Evolutionary conservation across 2,888 invertebrate genomes (phyloP).

Genomic region (Formica aserva): DNA sequence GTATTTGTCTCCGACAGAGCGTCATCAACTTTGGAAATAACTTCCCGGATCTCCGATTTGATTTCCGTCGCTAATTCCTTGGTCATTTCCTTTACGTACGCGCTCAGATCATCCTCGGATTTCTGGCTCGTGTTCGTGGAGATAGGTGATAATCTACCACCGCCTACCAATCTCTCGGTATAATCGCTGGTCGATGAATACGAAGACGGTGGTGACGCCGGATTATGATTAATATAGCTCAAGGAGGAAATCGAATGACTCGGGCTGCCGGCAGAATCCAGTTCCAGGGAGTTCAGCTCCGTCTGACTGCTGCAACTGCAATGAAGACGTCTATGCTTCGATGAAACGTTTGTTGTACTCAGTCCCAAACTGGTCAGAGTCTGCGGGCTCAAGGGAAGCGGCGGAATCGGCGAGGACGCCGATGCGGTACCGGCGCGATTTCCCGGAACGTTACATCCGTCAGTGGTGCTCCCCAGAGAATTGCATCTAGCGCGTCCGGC

Average conservation of each 20-base stretch:
- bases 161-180: slow-evolving; percentile 70
- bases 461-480: slow-evolving; percentile 87
- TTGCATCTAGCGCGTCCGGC: slow-evolving; percentile 88
- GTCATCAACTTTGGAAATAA: slow-evolving; percentile 93
- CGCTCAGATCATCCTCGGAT: slow-evolving; percentile 89
- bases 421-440: slow-evolving; percentile 66
- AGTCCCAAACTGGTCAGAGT: slow-evolving; percentile 89
- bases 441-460: slow-evolving; percentile 59
- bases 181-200: slow-evolving; percentile 72
- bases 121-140: slow-evolving; percentile 78
- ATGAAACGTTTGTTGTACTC: slow-evolving; percentile 86
- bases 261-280: slow-evolving; percentile 84
- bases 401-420: slow-evolving; percentile 79
- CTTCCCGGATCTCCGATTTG: slow-evolving; percentile 93
- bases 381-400: slow-evolving; percentile 87
- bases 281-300: slow-evolving; percentile 90
- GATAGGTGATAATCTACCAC: slow-evolving; percentile 83
- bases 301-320: slow-evolving; percentile 92
- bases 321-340: slow-evolving; percentile 84
- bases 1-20: slow-evolving; percentile 91
- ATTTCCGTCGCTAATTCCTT: slow-evolving; percentile 93
- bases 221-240: slow-evolving; percentile 72
- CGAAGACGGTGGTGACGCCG: slow-evolving; percentile 80
- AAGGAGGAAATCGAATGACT: slow-evolving; percentile 81
- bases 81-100: slow-evolving; percentile 92